These are phyloP conservation scores for Pangasianodon hypophthalmus DNA, from an alignment of 2,113 vertebrate genomes.

Conservation along the genomic window DNA sequence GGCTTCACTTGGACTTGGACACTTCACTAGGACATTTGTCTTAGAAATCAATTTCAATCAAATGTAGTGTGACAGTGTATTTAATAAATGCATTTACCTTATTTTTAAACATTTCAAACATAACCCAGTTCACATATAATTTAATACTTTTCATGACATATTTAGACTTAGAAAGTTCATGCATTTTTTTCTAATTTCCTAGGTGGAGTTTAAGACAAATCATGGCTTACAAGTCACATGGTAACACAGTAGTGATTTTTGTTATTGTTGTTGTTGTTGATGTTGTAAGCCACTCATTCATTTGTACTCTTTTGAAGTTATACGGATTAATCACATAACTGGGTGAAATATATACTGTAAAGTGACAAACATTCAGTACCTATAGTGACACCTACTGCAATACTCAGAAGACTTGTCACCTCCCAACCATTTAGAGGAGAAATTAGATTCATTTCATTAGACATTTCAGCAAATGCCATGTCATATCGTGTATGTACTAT, in stretches of 20 bases:
- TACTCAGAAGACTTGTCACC: neutral
- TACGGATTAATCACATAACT: neutral
- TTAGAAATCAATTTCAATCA: neutral
- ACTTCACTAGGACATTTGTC: neutral
- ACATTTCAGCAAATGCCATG: neutral
- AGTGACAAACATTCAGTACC: neutral
- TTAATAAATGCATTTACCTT: too few relatives aligned
- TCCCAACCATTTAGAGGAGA: neutral
- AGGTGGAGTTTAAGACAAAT: neutral
- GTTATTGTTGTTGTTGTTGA: neutral
- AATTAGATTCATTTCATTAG: neutral
- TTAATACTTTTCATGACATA: too few relatives aligned
- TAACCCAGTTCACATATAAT: too few relatives aligned
- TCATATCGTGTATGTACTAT: neutral
- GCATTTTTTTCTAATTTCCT: too few relatives aligned
- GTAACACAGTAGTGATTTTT: neutral
- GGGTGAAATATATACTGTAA: neutral
- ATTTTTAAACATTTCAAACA: too few relatives aligned
- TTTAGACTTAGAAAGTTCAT: too few relatives aligned
- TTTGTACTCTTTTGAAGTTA: neutral
- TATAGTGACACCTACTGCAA: neutral
- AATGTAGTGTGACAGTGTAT: too few relatives aligned
- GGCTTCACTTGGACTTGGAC: neutral
- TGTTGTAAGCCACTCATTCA: neutral
- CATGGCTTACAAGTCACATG: neutral